Evolutionary conservation across 2,888 invertebrate genomes (phyloP), one percentile per base, ranked within the genome.

Genomic region (Drosophila mayaguana): DNA sequence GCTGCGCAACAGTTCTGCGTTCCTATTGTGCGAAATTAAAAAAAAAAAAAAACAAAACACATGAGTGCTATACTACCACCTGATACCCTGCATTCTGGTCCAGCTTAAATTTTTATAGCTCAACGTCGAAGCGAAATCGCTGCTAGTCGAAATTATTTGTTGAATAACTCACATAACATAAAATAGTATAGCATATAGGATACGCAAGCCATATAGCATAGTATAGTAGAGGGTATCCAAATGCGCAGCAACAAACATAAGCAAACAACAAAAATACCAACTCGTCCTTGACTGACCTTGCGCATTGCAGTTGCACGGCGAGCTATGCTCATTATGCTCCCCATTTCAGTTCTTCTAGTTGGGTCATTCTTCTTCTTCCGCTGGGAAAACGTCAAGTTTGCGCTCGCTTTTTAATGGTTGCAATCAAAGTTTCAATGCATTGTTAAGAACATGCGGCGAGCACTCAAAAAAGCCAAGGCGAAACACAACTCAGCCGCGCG

Each of bases 381-480:
- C 16, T 22, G 14, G 14, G 16, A 9, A 28, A 53, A 60, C 66
- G 72, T 79, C 79, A 79, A 82, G 88, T 56, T 72, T 72, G 63
- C 55, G 71, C 83, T 71, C 76, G 83, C 81, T 88, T 83, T 83
- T 84, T 85, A 88, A 88, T 84, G 83, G 75, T 69, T 78, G 84
- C 86, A 88, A 84, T 86, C 85, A 88, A 83, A 83, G 88, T 85
- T 85, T 78, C 65, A 75, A 85, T 86, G 83, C 81, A 88, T 78
- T 88, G 88, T 79, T 82, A 71, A 64, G 40, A 55, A 56, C 75
- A 75, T 59, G 75, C 63, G 70, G 62, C 62, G 82, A 32, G 64
- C 70, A 55, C 34, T 61, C n/a, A 60, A 53, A 75, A 80, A 80
- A 73, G 66, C 65, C 79, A 69, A 71, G 74, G 76, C 72, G 55